Base-by-base conservation (phyloP, 1,140 invertebrate genomes). In the Apis laboriosa region DNA sequence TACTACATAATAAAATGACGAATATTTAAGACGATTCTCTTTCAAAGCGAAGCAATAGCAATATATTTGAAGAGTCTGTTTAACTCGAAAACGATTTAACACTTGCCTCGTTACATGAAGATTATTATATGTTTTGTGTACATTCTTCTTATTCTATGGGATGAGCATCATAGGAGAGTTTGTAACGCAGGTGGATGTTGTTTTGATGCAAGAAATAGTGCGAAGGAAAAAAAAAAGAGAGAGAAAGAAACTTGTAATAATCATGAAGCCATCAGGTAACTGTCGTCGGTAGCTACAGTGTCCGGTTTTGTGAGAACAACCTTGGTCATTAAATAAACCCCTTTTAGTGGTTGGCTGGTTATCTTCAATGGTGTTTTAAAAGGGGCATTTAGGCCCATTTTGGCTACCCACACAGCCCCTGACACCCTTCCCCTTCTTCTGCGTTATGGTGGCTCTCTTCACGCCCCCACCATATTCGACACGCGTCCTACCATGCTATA, bases 381-480 rank as follows among this genome's bases (percentile, higher is more conserved):
- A 91, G 90, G 90, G 90, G 90, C 90, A 93, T 93, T 90, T 93
- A 93, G 93, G 92, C 92, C 92, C 92, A 92, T 94, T 94, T 92
- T 90, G 88, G 88, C 84, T 90, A 91, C 87, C 83, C 68, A 85
- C 87, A 84, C 81, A 89, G 64, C 68, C 77, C 66, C 71, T 13
- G 68, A 67, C 71, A 80, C 80, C 66, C 82, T 90, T 76, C 72
- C 76, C 83, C 77, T 80, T 80, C 86, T 68, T 84, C 84, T 63
- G 66, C 74, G 53, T 85, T 84, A 92, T 84, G 75, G 87, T 86
- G 86, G 81, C 85, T 86, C 84, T 83, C 89, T 91, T 94, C 92
- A 92, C 93, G 91, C 92, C 93, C 92, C 90, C 91, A 90, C 92
- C 89, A 90, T 92, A 93, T 92, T 92, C 91, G 93, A 93, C 94